Base-by-base conservation (phyloP, 1,140 invertebrate species). In the Drosophila kikkawai region DNA sequence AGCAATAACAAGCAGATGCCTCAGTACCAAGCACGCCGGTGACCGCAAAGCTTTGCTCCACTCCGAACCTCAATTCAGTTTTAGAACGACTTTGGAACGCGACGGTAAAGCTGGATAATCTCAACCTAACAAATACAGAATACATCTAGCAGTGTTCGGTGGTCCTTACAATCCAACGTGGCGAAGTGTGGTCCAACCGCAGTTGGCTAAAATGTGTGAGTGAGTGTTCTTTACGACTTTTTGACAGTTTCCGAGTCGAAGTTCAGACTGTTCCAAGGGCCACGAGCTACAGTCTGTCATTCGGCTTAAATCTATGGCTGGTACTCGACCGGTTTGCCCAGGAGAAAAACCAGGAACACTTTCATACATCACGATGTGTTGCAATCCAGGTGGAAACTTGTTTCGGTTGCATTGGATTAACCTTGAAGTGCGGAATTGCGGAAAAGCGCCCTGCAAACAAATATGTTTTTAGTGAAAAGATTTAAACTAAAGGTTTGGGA, bases 1-100 rank as follows among this genome's bases (percentile, higher is more conserved):
- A 44, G 68, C 55, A 69, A 78, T 80, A 79, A 81, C 61, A 37
- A 65, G 45, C 80, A 83, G 67, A 88, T 82, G 84, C 64, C 68
- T 36, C 71, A 55, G 36, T 59, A 50, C 34, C 61, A 57, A 53
- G 61, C 39, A 45, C 66, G 39, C 32, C 53, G 45, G 53, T 42
- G 55, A 22, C 61, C 44, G 59, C 55, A 56, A 63, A 59, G 44
- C 64, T 29, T 42, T 64, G 53, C 57, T 44, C 60, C 51, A 41
- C 53, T 48, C 65, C 64, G n/a, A 47, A 57, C 22, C 29, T 53
- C 12, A 56, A 80, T 61, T 78, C 64, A 88, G 73, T 87, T 70
- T 70, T 39, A 47, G 55, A 64, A 50, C 80, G 45, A 15, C 80
- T 55, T 34, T 44, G 47, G 36, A 64, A 59, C 56, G 39, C 70